phyloP scores from a whole-genome alignment of 2,888 invertebrate genomes.

The Trilocha varians region DNA sequence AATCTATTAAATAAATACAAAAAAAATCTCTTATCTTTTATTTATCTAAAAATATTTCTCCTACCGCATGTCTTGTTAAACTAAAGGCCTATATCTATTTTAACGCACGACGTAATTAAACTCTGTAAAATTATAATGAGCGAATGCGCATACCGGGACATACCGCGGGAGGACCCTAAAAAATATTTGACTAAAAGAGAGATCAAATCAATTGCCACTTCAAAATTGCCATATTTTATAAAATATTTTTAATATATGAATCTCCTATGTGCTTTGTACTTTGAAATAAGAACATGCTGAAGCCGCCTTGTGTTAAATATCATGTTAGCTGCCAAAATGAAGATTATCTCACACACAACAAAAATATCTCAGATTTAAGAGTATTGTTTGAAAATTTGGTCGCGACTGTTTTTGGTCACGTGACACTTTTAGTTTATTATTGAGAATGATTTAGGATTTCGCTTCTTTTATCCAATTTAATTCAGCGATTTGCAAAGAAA shows the following conservation, averaged over 20 bases:
- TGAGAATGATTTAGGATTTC: no score
- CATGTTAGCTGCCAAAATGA: slow-evolving; percentile 4
- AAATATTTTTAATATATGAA: not conserved
- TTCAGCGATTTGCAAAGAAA: no score
- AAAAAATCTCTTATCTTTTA: slow-evolving; percentile 57
- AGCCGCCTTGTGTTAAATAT: slow-evolving; percentile 19
- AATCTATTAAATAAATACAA: slow-evolving; percentile 73
- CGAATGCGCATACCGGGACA: slow-evolving; percentile 27
- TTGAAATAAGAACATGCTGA: slow-evolving; percentile 35
- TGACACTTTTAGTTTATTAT: no score
- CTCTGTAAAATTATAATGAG: slow-evolving; percentile 26
- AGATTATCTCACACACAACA: not conserved
- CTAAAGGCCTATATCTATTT: slow-evolving; percentile 54
- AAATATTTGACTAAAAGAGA: slow-evolving; percentile 82
- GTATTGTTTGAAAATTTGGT: no score
- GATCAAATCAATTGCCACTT: slow-evolving; percentile 81
- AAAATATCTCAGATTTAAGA: not conserved
- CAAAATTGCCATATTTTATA: slow-evolving; percentile 13
- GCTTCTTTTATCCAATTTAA: no score
- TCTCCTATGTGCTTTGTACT: slow-evolving; percentile 33
- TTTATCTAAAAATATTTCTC: slow-evolving; percentile 67
- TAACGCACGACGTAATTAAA: slow-evolving; percentile 57
- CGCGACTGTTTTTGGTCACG: no score
- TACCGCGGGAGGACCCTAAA: slow-evolving; percentile 61
- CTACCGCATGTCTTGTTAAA: slow-evolving; percentile 66